These are phyloP conservation scores for Desmophyllum pertusum DNA, from an alignment of 92 coral and sea anemone species.

Conservation along the genomic window DNA sequence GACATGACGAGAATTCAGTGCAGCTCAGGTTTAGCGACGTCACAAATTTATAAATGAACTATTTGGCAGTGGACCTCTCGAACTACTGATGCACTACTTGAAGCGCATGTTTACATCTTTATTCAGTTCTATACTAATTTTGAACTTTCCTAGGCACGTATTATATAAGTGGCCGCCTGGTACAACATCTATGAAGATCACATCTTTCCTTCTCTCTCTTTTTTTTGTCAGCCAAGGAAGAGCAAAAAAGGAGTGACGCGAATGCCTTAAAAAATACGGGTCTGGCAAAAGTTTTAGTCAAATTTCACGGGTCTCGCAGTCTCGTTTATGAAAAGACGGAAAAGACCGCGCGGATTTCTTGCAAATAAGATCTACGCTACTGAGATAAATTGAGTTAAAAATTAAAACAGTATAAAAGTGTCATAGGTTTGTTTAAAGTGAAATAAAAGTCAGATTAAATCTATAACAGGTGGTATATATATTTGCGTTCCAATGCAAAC, in stretches of 20 bases:
- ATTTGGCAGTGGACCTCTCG: background rate
- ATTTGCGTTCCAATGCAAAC: background rate
- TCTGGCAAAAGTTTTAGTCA: too few relatives aligned
- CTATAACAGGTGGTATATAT: background rate
- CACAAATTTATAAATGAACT: background rate
- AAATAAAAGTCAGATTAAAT: background rate
- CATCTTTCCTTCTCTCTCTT: too few relatives aligned
- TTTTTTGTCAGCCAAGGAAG: too few relatives aligned
- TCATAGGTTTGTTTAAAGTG: background rate
- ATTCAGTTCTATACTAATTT: too few relatives aligned
- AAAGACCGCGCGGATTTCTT: background rate
- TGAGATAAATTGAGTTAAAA: background rate
- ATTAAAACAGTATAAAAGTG: background rate
- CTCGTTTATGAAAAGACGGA: background rate
- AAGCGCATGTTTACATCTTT: too few relatives aligned
- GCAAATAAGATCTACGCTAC: too few relatives aligned
- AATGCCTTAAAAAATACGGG: background rate
- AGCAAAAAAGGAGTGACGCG: too few relatives aligned
- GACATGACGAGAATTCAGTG: background rate
- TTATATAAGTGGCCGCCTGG: too few relatives aligned
- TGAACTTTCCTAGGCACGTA: too few relatives aligned
- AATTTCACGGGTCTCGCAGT: too few relatives aligned
- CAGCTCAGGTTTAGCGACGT: background rate
- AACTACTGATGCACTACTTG: too few relatives aligned
- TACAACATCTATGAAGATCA: too few relatives aligned